Percentiles rank a stretch among this genome's conserved stretches.
Conservation (phyloP, 2,113 vertebrate genomes). For the human region GRCh38 chr2:146396501-146397000, state of each 20-base stretch:
- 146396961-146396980: slow-evolving; percentile 36
- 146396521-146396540: not conserved
- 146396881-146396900: not conserved
- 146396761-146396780: not conserved
- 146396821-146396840: not conserved
- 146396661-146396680: not conserved
- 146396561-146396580: not conserved
- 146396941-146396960: not conserved
- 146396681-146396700: not conserved
- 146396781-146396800: not conserved
- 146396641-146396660: not conserved
- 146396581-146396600: not conserved
- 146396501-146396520: not conserved
- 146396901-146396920: not conserved
- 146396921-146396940: not conserved
- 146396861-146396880: not conserved
- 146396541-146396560: not conserved
- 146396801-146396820: not conserved
- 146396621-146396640: not conserved
- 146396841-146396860: not conserved
- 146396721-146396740: not conserved
- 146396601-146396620: not conserved
- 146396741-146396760: not conserved
- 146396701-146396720: not conserved
- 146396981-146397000: slow-evolving; percentile 36